Conservation (phyloP, 2,888 invertebrate genomes). For the Epirrita christyi region DNA sequence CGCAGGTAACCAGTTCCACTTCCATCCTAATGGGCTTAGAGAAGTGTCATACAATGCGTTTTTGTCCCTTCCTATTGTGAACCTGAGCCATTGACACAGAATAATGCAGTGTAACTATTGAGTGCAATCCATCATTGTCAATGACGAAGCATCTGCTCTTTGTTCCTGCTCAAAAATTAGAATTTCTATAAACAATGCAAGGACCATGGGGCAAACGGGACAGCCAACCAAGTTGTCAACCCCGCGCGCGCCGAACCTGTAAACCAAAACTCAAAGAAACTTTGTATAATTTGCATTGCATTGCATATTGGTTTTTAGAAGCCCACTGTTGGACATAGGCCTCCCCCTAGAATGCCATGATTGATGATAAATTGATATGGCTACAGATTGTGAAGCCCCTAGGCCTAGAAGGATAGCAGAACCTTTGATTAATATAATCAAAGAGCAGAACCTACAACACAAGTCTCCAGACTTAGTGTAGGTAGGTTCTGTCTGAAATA, state of each 20-base stretch:
- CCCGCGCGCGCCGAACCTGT: background rate
- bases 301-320: too few species aligned
- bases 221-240: slow-evolving; percentile 38
- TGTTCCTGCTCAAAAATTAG: slow-evolving; percentile 79
- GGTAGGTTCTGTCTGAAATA: too few species aligned
- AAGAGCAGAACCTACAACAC: too few species aligned
- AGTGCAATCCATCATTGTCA: slow-evolving; percentile 76
- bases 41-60: slow-evolving; percentile 63
- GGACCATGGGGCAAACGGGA: slow-evolving; percentile 52
- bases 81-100: slow-evolving; percentile 47
- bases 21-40: slow-evolving; percentile 59
- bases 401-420: too few species aligned
- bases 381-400: too few species aligned
- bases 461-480: too few species aligned
- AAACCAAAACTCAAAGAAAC: too few species aligned
- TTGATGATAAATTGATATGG: too few species aligned
- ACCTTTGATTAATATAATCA: too few species aligned
- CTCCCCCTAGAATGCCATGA: too few species aligned
- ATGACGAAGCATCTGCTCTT: slow-evolving; percentile 63
- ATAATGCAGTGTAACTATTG: slow-evolving; percentile 37
- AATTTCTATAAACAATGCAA: slow-evolving; percentile 69
- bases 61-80: slow-evolving; percentile 63
- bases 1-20: slow-evolving; percentile 71
- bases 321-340: too few species aligned
- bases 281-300: too few species aligned